Evolutionary conservation across 1,140 invertebrate species (phyloP).

Genomic region (Nylanderia fulva): DNA sequence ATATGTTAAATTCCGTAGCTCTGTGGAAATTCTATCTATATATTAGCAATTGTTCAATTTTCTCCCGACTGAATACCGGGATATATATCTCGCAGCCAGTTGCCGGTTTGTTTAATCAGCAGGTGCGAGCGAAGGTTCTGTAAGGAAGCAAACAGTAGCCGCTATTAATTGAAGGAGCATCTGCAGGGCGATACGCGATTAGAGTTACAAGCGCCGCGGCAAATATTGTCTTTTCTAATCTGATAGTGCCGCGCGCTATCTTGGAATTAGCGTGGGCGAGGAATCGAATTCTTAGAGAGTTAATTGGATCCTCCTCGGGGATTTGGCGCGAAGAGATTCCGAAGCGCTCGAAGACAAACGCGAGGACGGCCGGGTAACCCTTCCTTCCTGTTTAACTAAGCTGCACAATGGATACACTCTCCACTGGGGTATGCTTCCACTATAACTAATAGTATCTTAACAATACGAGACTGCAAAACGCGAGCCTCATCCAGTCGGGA

Average conservation of each 20-base stretch:
- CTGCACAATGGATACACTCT: constrained; percentile 70
- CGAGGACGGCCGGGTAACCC: constrained; percentile 70
- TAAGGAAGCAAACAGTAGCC: constrained; percentile 68
- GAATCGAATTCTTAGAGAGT: constrained; percentile 78
- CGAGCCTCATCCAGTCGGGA: neutral
- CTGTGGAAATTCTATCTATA: too few relatives aligned
- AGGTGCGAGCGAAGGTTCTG: constrained; percentile 57
- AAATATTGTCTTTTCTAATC: constrained; percentile 77
- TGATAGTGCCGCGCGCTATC: constrained; percentile 74
- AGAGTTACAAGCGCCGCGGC: constrained; percentile 70
- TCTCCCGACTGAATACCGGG: constrained; percentile 13
- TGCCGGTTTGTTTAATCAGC: constrained; percentile 57
- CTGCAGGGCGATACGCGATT: constrained; percentile 71
- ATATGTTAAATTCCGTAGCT: too few relatives aligned
- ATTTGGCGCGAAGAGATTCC: constrained; percentile 75
- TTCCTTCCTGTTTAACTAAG: constrained; percentile 68
- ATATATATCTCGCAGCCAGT: constrained; percentile 19
- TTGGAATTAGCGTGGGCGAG: constrained; percentile 79
- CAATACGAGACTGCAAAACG: constrained; percentile 25
- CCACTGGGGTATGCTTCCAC: constrained; percentile 10
- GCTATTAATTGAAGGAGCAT: constrained; percentile 74
- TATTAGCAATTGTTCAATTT: constrained; percentile 32
- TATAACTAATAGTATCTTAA: constrained; percentile 60
- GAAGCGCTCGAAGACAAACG: constrained; percentile 71
- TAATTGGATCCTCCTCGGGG: constrained; percentile 79